Base-by-base conservation (phyloP, 30 jellyfish, hydroid and myxozoan genomes). In the Morbakka virulenta region DNA sequence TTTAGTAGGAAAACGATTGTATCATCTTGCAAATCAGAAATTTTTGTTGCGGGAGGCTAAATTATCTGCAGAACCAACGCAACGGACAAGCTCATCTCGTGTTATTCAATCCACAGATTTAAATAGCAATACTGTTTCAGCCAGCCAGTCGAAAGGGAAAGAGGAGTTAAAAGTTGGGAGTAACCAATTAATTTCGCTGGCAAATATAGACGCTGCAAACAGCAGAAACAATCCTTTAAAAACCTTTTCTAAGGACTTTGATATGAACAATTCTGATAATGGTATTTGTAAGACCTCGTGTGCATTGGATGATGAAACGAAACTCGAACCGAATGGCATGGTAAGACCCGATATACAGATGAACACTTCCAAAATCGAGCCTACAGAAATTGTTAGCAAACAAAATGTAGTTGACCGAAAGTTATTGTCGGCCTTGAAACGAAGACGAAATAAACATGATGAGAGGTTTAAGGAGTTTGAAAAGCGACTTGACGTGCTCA, bases 401-500 rank as follows among this genome's bases (percentile, higher is more conserved):
- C 57, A 17, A 41, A 9, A 41, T 41, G 57, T 17, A 9, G 57
- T 41, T 9, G 57, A 41, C 57, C 9, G 17, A 17, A 33, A 82
- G 24, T 75, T 87, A 9, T 72, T 22, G 35, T 31, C 69, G 31
- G 50, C 35, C 53, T 64, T 83, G 62, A 72, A 66, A 50, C 72
- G 52, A 32, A 64, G 70, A 6, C 35, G 79, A 32, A 72, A 35
- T 2, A 49, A 49, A 23, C 28, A 32, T 35, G 33, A 72, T 3
- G 31, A 62, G 1, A 83, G 64, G 41, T 50, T 83, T 12, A 69
- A 49, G 53, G 57, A 72, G 20, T 35, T 83, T 3, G 82, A 83
- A 9, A 70, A 62, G 24, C 79, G 94, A 13, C 87, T 85, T n/a
- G 30, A 69, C 31, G 22, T 27, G 26, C 67, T 83, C 22, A 76